Evolutionary conservation across 2,113 vertebrate genomes (phyloP), one percentile per base, ranked within the genome.

Genomic region (Genyomyrus donnyi): DNA sequence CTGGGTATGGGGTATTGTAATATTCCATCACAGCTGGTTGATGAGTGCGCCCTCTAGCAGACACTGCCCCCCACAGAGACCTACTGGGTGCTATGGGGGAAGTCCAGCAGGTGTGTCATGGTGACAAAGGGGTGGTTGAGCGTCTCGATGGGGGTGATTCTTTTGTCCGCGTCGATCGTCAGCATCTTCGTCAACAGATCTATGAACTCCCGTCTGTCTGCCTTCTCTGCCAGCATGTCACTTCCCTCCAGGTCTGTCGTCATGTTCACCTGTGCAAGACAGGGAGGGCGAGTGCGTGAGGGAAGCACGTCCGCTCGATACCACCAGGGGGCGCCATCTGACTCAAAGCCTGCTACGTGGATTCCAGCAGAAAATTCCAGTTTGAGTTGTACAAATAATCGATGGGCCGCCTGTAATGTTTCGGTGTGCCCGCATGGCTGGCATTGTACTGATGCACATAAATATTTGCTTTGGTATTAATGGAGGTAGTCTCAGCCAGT

Each of bases 131-230:
- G 97, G 91, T 99, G 98, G 96, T 97, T 98, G 94, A 99, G 97
- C 3, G 98, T 99, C 95, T 99, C 98, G 0, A 99, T 98, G 1
- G 98, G 98, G 11, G 98, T 99, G 96, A 99, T 97, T 94, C 98
- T 97, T 95, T 99, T 99, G 94, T 99, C 98, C 0, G 98, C 98
- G 0, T 99, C 98, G 42, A 99, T 99, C 88, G 98, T 99, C 95
- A 99, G 94, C 98, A 99, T 99, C 96, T 99, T 99, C 94, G 98
- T 99, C 83, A 99, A 93, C 95, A 99, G 94, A 95, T 99, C 98
- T 58, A 99, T 99, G 93, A 99, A 99, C 95, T 99, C 98, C 91
- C 98, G 96, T 91, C 98, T 95, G 95, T 99, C 98, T 0, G 98
- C 98, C 95, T 99, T 99, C 93, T 99, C 98, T 42, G 98, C 98